A percentile compares a stretch with the other conserved stretches of the same genome.
These are phyloP conservation scores for Sericinus montela DNA, from an alignment of 2,888 invertebrate genomes.

Conservation along the genomic window DNA sequence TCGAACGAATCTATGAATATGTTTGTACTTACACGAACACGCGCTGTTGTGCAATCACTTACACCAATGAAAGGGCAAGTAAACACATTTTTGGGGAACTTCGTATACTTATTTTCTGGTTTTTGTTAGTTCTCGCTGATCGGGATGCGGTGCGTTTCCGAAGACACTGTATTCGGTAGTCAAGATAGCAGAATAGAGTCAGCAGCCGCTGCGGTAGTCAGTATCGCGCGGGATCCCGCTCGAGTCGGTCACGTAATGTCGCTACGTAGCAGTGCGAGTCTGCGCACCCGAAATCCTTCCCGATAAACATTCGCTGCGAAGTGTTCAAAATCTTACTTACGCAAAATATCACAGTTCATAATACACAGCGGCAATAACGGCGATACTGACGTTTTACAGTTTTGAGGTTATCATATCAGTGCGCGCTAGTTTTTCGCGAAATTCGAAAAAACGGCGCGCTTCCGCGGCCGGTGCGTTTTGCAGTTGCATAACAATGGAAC, in stretches of 20 bases:
- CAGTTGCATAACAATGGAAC: constrained; percentile 74
- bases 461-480: constrained; percentile 49
- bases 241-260: constrained; percentile 53
- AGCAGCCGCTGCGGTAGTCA: constrained; percentile 32
- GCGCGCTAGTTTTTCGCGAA: constrained; percentile 34
- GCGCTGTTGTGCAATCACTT: constrained; percentile 11
- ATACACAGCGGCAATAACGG: not conserved
- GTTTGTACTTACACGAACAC: constrained; percentile 4
- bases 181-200: constrained; percentile 44
- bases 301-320: constrained; percentile 40
- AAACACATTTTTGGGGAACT: constrained; percentile 19
- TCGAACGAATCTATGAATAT: constrained; percentile 6
- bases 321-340: constrained; percentile 32
- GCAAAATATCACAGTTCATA: constrained; percentile 7
- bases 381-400: not conserved
- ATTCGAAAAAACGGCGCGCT: constrained; percentile 44
- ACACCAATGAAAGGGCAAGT: constrained; percentile 18
- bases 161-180: constrained; percentile 6
- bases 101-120: constrained; percentile 13
- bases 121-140: constrained; percentile 6
- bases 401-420: constrained; percentile 46
- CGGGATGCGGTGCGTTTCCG: constrained; percentile 11
- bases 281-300: constrained; percentile 50
- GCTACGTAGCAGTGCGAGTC: constrained; percentile 34
- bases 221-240: constrained; percentile 62